Evolutionary conservation across 2,888 invertebrate species (phyloP).

Genomic region (Platycheirus albimanus): DNA sequence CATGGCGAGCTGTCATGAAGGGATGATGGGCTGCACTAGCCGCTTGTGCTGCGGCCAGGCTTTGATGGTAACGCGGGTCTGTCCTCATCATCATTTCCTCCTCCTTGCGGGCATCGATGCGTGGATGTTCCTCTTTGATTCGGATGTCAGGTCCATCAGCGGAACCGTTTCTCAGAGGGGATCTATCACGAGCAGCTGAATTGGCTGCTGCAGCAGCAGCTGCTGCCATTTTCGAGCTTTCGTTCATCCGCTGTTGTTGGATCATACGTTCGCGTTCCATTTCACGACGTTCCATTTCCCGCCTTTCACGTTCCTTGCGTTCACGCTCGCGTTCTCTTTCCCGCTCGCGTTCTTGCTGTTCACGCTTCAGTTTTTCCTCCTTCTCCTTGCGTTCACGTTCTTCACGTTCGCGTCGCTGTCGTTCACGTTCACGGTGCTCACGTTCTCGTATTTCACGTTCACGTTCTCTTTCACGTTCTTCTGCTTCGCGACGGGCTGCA

Average conservation of each 20-base stretch:
- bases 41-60: slow-evolving; percentile 81
- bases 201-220: slow-evolving; percentile 80
- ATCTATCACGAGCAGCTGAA: slow-evolving; percentile 85
- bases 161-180: slow-evolving; percentile 87
- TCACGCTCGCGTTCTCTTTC: slow-evolving; percentile 85
- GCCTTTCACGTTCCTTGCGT: slow-evolving; percentile 84
- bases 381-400: slow-evolving; percentile 83
- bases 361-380: slow-evolving; percentile 84
- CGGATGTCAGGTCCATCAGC: slow-evolving; percentile 79
- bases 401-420: slow-evolving; percentile 82
- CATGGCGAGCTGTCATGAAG: slow-evolving; percentile 83
- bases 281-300: slow-evolving; percentile 85
- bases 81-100: slow-evolving; percentile 84
- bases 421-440: slow-evolving; percentile 82
- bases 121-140: slow-evolving; percentile 83
- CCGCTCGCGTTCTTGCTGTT: slow-evolving; percentile 85
- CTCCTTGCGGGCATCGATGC: slow-evolving; percentile 79
- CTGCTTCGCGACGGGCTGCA: slow-evolving; percentile 86
- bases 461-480: slow-evolving; percentile 82
- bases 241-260: slow-evolving; percentile 84
- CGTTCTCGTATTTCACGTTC: slow-evolving; percentile 82
- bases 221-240: slow-evolving; percentile 83
- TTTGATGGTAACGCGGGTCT: slow-evolving; percentile 85
- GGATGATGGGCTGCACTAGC: slow-evolving; percentile 83
- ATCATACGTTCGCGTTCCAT: slow-evolving; percentile 86